Conservation (phyloP, 1,140 invertebrate genomes). For the Limonius californicus region DNA sequence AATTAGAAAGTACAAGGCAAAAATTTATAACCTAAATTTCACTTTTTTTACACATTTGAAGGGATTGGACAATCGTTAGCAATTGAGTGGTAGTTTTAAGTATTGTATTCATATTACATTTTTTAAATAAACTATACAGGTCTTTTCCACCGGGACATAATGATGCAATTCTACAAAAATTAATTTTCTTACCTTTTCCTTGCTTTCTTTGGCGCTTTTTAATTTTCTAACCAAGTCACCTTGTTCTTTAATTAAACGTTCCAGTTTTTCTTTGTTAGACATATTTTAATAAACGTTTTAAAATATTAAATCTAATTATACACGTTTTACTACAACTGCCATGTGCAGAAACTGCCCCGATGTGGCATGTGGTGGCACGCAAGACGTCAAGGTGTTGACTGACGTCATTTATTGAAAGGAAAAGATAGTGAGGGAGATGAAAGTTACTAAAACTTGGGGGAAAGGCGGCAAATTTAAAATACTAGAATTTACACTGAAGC, state of each 20-base stretch:
- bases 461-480: too few relatives aligned
- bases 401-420: too few relatives aligned
- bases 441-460: too few relatives aligned
- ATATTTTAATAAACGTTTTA: constrained; percentile 19
- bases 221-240: constrained; percentile 77
- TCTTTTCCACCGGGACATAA: too few relatives aligned
- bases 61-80: not conserved
- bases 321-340: not conserved
- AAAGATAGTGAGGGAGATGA: too few relatives aligned
- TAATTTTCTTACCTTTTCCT: constrained; percentile 57
- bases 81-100: too few relatives aligned
- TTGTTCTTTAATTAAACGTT: constrained; percentile 73
- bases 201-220: constrained; percentile 73
- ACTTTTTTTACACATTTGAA: not conserved
- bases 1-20: not conserved
- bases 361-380: too few relatives aligned
- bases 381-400: too few relatives aligned
- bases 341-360: not conserved
- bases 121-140: too few relatives aligned
- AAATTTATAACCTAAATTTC: not conserved
- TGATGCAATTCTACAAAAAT: constrained; percentile 18
- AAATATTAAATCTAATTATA: not conserved
- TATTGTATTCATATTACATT: too few relatives aligned
- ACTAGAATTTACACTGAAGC: too few relatives aligned
- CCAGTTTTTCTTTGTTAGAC: constrained; percentile 49